These are phyloP conservation scores for Tanypteryx hageni DNA, from an alignment of 2,888 invertebrate genomes.

Conservation along the genomic window DNA sequence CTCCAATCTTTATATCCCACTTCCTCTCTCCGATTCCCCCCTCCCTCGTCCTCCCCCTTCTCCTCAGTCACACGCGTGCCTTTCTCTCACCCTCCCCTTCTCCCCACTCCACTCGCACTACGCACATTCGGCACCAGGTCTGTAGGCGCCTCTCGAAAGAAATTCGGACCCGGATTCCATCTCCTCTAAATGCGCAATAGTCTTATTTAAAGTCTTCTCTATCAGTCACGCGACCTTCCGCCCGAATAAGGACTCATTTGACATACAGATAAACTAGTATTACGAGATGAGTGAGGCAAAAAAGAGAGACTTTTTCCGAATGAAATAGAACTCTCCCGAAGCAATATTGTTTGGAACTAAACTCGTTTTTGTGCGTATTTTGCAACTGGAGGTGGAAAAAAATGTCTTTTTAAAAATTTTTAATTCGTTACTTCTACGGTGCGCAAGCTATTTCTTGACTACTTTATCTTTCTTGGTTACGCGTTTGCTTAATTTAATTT, in stretches of 20 bases:
- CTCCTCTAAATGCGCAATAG: background rate
- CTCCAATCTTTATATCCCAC: background rate
- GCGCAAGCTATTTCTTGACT: background rate
- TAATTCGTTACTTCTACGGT: background rate
- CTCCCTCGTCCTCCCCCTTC: background rate
- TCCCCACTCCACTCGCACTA: background rate
- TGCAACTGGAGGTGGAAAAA: constrained; percentile 5
- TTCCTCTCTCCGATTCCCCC: background rate
- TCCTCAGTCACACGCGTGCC: background rate
- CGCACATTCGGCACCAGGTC: constrained; percentile 12
- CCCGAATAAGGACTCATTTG: constrained; percentile 8
- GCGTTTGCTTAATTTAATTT: too few species aligned
- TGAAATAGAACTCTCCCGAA: background rate
- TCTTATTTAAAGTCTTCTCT: constrained; percentile 12
- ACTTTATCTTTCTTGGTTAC: background rate
- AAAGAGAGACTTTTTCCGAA: background rate
- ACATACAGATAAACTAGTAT: background rate
- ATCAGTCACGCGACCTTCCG: background rate
- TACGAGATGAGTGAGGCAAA: background rate
- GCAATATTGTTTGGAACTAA: background rate
- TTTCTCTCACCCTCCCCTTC: background rate
- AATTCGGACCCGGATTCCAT: constrained; percentile 4
- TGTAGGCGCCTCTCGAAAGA: background rate
- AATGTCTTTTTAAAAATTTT: background rate
- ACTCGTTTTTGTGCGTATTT: background rate